Evolutionary conservation across 2,113 vertebrate species (phyloP), one percentile per base, ranked within the genome.

Genomic region (Brevimyrus niger): DNA sequence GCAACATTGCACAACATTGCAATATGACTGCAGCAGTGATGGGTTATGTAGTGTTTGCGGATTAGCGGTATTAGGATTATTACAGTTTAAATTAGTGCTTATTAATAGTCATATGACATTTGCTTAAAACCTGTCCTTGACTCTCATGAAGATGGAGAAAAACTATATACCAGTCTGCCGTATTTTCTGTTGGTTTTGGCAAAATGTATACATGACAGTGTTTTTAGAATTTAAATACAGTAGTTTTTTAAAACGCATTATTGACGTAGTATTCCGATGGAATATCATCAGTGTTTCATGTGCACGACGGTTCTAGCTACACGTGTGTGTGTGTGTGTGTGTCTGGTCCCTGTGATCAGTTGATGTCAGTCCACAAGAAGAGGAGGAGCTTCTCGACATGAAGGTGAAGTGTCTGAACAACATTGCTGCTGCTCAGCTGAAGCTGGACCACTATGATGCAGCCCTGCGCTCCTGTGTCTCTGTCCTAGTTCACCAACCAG

Each of bases 341-440:
- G 50, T 27, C 61, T 58, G 21, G 31, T 50, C 17, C 0, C 87
- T 90, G 73, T 47, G 46, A 53, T 11, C 94, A 99, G 98, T 99
- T 87, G 96, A 99, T 88, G 96, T 99, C 91, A 97, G 91, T 13
- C 92, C 93, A 0, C 96, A 97, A 0, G 98, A 99, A 91, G 98
- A 99, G 92, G 94, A 94, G 0, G 96, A 97, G 83, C 93, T 99
- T 90, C 89, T 98, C 87, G 97, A 97, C 0, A 95, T 99, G 89
- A 98, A 98, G 94, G 96, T 99, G 91, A 99, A 99, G 91, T 99
- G 98, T 94, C 95, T 99, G 82, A 99, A 99, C 96, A 99, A 99
- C 94, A 96, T 99, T 95, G 98, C 98, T 0, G 98, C 98, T 0
- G 96, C 97, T 0, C 98, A 99, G 94, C 95, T 99, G 8, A 99